Base-by-base conservation (phyloP, 2,888 invertebrate genomes). In the Dioctria rufipes region DNA sequence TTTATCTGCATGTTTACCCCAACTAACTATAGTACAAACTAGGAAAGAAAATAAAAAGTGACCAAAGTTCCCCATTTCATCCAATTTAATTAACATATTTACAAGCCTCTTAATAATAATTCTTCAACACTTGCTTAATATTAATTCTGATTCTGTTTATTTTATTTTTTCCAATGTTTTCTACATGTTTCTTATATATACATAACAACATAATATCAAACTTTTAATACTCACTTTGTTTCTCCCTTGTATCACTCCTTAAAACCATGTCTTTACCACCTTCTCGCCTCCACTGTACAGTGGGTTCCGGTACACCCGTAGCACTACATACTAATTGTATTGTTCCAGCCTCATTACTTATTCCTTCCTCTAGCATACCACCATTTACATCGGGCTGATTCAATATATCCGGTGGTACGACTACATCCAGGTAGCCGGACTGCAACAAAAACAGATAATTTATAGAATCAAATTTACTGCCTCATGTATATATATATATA, bases 391-490 rank as follows among this genome's bases (percentile, higher is more conserved):
- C 89, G 3, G 87, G 87, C 58, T 87, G 86, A 89, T 95, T 94
- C 84, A 95, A 91, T 84, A 96, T 96, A 89, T 96, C 96, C 77
- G 96, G 96, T 9, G 96, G 95, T 85, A 96, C 94, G 82, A 95
- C 94, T 83, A 97, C 96, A 87, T 95, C 94, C 86, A 97, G 91
- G 86, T 93, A 92, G 82, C 96, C 97, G 91, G 95, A 95, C 96
- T 96, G 90, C 51, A 87, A 87, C 25, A 25, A 25, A 25, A 25
- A 25, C 25, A 25, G 25, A 25, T 25, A 25, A 25, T 25, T 25
- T 25, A 25, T 25, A 25, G 25, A 25, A 25, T 25, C 25, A 25
- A 25, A 25, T 25, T 25, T 25, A 25, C 25, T 25, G 25, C 25
- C 25, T 25, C 25, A 25, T 25, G 25, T 25, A 25, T 25, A 25